These are phyloP conservation scores for Sphecodes monilicornis DNA, from an alignment of 2,888 invertebrate species.

Conservation along the genomic window DNA sequence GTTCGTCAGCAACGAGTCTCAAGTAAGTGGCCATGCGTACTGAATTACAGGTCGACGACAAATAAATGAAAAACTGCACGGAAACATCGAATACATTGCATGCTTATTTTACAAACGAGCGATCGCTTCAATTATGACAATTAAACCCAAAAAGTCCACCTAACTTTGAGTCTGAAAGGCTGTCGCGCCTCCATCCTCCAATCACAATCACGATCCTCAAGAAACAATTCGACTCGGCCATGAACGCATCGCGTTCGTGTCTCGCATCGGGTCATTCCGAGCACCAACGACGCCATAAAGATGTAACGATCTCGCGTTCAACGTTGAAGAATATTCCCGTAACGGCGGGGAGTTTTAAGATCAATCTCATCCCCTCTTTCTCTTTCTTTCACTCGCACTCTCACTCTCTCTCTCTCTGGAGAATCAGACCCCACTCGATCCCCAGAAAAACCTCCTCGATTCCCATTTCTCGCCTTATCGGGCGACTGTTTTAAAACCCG, in stretches of 20 bases:
- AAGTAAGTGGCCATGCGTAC: neutral
- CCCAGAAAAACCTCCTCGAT: slow-evolving; percentile 10
- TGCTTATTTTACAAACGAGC: neutral
- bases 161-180: neutral
- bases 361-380: slow-evolving; percentile 7
- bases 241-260: neutral
- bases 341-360: slow-evolving; percentile 9
- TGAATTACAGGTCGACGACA: neutral
- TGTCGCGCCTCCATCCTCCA: neutral
- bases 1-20: neutral
- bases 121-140: neutral
- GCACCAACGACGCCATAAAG: neutral
- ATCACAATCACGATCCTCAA: neutral
- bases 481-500: slow-evolving; percentile 26
- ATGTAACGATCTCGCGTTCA: neutral
- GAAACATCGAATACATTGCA: neutral
- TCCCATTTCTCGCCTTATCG: slow-evolving; percentile 24
- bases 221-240: neutral
- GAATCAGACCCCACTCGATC: slow-evolving; percentile 20
- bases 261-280: neutral
- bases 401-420: neutral
- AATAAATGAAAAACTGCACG: neutral
- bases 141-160: neutral
- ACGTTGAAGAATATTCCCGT: slow-evolving; percentile 7
- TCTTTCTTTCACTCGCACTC: neutral